Evolutionary conservation across 1,140 invertebrate species (phyloP), one percentile per base, ranked within the genome.

Genomic region (Atta colombica): DNA sequence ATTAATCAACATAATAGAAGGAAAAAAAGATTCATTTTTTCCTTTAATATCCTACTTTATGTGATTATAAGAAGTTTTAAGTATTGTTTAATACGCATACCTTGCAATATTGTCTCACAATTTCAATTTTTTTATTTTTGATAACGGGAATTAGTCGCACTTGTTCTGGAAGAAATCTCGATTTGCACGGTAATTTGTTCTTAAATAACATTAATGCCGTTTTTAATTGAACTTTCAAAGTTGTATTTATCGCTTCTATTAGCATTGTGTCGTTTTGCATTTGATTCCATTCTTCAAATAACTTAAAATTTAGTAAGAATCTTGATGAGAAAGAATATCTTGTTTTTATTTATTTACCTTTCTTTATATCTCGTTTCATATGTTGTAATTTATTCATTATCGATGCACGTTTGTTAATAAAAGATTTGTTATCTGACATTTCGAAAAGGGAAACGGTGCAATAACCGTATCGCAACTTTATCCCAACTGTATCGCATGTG

Each of bases 171-270:
- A 96, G 87, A 86, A 96, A 92, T 60, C 95, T 93, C 58, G 96
- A 97, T 58, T 95, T 93, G 92, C 97, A 97, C 2, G 97, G 97
- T 61, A 97, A 94, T 55, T 96, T 96, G 77, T 95, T 94, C 82
- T 95, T 92, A 92, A 96, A 96, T 86, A 95, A 91, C 65, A 77
- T 58, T 69, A 85, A 63, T 21, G 65, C 53, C 6, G 12, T 82
- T 68, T 16, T 88, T 4, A 85, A 78, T 77, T 77, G 87, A 82
- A 28, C 31, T n/a, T 28, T 45, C 10, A 65, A 18, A 61, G 21
- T 86, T 51, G 81, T 21, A 45, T 86, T 53, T 58, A 39, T 31
- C n/a, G 45, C 7, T 25, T 31, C 18, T 5, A 14, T 78, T 39
- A 60, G 21, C 51, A 3, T 55, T 31, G 31, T 68, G n/a, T 3